Evolutionary conservation across 2,113 vertebrate species (phyloP).

Genomic region (Saiga tatarica): DNA sequence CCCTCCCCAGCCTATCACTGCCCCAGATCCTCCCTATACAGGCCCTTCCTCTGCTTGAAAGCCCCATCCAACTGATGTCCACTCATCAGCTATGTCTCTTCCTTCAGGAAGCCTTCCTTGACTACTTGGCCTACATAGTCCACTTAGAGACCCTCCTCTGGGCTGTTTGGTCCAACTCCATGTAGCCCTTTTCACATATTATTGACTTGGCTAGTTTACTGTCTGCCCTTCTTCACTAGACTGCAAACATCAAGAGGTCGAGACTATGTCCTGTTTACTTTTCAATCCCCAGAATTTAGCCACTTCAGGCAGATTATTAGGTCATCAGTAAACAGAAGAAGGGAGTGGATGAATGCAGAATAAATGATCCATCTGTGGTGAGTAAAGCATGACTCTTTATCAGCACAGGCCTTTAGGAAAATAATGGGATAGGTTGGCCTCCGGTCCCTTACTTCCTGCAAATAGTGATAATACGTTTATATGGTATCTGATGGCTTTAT

Average conservation of each 20-base stretch:
- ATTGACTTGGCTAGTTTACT: not conserved
- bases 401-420: not conserved
- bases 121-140: not conserved
- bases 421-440: not conserved
- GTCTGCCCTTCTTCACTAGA: not conserved
- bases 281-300: not conserved
- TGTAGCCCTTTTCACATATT: not conserved
- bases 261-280: not conserved
- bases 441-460: not conserved
- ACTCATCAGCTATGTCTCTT: not conserved
- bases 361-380: not conserved
- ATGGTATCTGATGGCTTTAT: not conserved
- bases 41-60: not conserved
- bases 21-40: not conserved
- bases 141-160: not conserved
- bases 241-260: not conserved
- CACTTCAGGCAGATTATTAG: not conserved
- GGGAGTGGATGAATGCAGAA: not conserved
- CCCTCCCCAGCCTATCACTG: not conserved
- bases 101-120: slow-evolving; percentile 9
- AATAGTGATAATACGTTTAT: not conserved
- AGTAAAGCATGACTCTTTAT: not conserved
- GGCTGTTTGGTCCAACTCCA: not conserved
- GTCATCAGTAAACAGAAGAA: not conserved
- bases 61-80: not conserved